A percentile compares a stretch with the other conserved stretches of the same genome.
These are phyloP conservation scores for Lethenteron reissneri DNA, from an alignment of 2,113 vertebrate genomes.

Conservation along the genomic window DNA sequence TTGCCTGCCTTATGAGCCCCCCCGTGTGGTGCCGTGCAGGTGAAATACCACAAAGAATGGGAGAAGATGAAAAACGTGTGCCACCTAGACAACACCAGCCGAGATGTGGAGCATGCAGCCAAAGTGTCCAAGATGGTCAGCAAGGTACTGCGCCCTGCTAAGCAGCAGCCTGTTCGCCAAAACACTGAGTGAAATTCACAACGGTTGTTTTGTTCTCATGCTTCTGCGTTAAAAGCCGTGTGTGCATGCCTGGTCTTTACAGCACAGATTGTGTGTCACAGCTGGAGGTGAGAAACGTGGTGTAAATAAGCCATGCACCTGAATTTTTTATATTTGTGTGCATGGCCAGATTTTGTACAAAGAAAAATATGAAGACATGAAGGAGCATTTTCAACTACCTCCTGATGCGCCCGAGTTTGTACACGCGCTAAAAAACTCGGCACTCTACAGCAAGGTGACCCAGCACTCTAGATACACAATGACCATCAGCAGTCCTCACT, in stretches of 20 bases:
- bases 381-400: background rate
- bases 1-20: no score
- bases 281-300: no score
- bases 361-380: slow-evolving; percentile 1
- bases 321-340: no score
- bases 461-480: background rate
- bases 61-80: background rate
- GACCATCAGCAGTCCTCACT: background rate
- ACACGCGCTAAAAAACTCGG: background rate
- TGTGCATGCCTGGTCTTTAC: no score
- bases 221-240: no score
- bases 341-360: background rate
- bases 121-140: background rate
- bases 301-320: no score
- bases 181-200: no score
- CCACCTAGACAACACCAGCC: background rate
- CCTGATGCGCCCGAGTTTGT: slow-evolving; percentile 1
- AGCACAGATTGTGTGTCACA: no score
- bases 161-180: no score
- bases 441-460: background rate
- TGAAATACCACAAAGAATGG: slow-evolving; percentile 4
- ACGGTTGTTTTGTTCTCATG: no score
- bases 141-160: background rate
- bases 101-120: slow-evolving; percentile 5
- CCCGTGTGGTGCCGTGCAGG: background rate